Base-by-base conservation (phyloP, 2,888 invertebrate genomes). In the Drosophila anomelani region DNA sequence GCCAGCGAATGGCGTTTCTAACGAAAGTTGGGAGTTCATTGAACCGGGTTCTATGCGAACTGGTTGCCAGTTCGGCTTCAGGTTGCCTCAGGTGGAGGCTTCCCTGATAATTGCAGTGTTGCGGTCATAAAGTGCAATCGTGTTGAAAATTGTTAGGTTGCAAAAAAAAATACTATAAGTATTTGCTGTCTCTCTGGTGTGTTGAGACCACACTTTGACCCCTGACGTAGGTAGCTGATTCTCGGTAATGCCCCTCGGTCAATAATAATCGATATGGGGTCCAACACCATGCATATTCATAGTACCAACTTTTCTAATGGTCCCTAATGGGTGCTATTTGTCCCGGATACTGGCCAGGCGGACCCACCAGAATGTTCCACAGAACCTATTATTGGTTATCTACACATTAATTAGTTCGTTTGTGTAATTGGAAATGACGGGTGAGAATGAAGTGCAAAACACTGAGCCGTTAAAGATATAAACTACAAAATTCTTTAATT, bases 71-170 rank as follows among this genome's bases (percentile, higher is more conserved):
- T 68, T 49, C 6, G 68, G 68, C 41, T 57, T 68, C 68, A 23
- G 57, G 41, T 67, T 68, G 64, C 63, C 63, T 36, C 13, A 39
- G 49, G 36, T 34, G 61, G 32, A 29, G 63, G 38, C 20, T 34
- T 43, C 54, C 43, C 46, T 44, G 73, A 64, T 80, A 77, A 75
- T 81, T 74, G 61, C 71, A 38, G 79, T 81, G 72, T 15, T 80
- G 81, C 77, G 74, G 85, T 82, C 61, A 77, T 71, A 71, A 76
- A 76, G 68, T 74, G 79, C 85, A 85, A 75, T 79, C 75, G 74
- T 62, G 79, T 87, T 72, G 78, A 85, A 85, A 85, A 87, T 81
- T 85, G 85, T 80, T 76, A 71, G 76, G 75, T 80, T 83, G 85
- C 85, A 89, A 69, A 76, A 43, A 69, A 76, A 68, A 46, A 23